These are phyloP conservation scores for Trinorchestia longiramus DNA, from an alignment of 1,140 invertebrate species.

Conservation along the genomic window DNA sequence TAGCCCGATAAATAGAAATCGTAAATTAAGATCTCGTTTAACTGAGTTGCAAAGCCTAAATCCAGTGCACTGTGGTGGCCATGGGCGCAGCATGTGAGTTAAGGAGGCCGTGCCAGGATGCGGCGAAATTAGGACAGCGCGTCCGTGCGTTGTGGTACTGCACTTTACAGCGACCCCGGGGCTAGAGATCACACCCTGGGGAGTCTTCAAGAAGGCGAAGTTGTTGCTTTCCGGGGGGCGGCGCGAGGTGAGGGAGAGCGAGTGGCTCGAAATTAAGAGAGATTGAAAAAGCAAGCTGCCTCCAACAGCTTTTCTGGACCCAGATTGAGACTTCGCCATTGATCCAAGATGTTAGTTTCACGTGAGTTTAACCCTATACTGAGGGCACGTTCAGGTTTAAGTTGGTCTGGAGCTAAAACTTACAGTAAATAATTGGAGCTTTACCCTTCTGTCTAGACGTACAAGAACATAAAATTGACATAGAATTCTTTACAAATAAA, in stretches of 20 bases:
- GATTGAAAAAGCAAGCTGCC: conserved; percentile 48
- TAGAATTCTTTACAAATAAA: background rate
- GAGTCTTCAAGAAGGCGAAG: conserved; percentile 48
- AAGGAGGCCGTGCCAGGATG: background rate
- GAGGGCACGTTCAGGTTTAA: background rate
- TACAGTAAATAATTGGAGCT: background rate
- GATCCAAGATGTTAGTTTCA: background rate
- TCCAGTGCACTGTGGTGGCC: background rate
- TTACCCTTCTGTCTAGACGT: background rate
- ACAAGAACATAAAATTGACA: background rate
- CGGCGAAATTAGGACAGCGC: background rate
- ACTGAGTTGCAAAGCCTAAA: background rate
- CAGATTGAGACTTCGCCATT: conserved; percentile 20
- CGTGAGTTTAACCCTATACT: background rate
- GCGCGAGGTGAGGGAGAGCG: conserved; percentile 26
- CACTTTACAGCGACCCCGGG: conserved; percentile 37
- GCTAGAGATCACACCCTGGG: conserved; percentile 19
- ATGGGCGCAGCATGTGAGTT: background rate
- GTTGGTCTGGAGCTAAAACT: background rate
- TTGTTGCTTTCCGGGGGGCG: conserved; percentile 39
- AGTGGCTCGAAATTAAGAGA: conserved; percentile 51
- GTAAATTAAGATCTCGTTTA: background rate
- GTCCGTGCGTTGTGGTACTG: background rate
- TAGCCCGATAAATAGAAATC: background rate
- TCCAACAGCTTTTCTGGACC: conserved; percentile 24